A percentile compares a stretch with the other conserved stretches of the same genome.
phyloP scores from a whole-genome alignment of 1,140 invertebrate species.

The Drosophila pseudoobscura region DNA sequence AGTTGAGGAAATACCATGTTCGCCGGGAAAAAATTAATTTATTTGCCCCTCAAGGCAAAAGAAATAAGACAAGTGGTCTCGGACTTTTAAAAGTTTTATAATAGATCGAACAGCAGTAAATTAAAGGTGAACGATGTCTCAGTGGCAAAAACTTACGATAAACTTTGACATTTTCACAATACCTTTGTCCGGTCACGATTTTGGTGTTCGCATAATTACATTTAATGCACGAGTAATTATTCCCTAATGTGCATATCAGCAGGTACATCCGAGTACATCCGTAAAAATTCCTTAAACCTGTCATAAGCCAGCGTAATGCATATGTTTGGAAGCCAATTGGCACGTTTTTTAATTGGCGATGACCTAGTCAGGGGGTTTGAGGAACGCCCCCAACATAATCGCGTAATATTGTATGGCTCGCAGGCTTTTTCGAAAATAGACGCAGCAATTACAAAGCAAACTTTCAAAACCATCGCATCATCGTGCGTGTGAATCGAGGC shows the following conservation, averaged over 20 bases:
- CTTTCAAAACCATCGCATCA: constrained; percentile 32
- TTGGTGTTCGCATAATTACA: not conserved
- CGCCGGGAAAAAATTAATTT: not conserved
- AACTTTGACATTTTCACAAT: constrained; percentile 12
- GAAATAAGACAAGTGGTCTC: not conserved
- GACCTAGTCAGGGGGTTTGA: constrained; percentile 12
- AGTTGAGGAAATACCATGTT: not conserved
- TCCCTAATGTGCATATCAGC: constrained; percentile 97
- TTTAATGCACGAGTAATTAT: constrained; percentile 86
- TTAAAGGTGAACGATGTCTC: not conserved
- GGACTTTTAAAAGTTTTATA: not conserved
- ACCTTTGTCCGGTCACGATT: constrained; percentile 44
- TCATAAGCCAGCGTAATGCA: constrained; percentile 15
- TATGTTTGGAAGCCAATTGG: constrained; percentile 14
- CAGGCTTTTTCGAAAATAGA: constrained; percentile 12
- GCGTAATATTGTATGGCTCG: not conserved
- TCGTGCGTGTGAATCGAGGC: constrained; percentile 89
- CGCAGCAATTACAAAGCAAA: constrained; percentile 31
- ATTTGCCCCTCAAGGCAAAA: not conserved
- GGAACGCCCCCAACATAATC: constrained; percentile 33
- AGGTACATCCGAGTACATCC: constrained; percentile 84
- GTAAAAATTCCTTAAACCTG: constrained; percentile 7
- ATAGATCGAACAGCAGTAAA: no score
- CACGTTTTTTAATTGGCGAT: constrained; percentile 26
- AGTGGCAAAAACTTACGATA: not conserved